Evolutionary conservation across 2,113 vertebrate species (phyloP).

Genomic region (Orthonyx spaldingii): DNA sequence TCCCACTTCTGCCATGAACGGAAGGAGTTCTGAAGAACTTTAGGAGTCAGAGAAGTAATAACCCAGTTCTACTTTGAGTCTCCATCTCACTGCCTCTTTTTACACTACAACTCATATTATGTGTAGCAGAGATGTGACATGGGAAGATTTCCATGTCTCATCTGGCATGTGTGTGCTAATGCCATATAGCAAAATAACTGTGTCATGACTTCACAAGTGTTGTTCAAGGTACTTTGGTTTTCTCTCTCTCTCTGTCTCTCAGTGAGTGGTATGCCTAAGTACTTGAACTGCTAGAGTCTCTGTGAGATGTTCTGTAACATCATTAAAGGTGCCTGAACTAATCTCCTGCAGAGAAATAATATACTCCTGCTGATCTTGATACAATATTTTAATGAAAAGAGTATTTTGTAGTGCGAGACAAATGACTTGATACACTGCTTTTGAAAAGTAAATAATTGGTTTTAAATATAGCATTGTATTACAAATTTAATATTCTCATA

Average conservation of each 20-base stretch:
- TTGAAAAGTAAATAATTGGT: slow-evolving; percentile 12
- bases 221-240: neutral
- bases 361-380: neutral
- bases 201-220: neutral
- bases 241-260: neutral
- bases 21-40: neutral
- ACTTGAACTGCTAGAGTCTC: neutral
- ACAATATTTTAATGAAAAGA: neutral
- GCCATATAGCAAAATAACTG: neutral
- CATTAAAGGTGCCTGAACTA: neutral
- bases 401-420: neutral
- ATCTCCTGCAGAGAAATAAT: neutral
- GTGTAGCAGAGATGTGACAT: neutral
- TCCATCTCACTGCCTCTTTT: neutral
- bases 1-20: neutral
- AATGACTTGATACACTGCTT: neutral
- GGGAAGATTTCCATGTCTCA: neutral
- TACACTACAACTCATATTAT: fast-evolving
- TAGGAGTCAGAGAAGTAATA: neutral
- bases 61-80: neutral
- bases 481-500: neutral
- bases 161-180: neutral
- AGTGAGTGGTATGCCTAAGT: neutral
- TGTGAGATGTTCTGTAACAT: neutral
- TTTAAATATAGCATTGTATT: slow-evolving; percentile 19